Percentiles rank a stretch among this genome's conserved stretches.
These are phyloP conservation scores for Acrocephalus arundinaceus DNA, from an alignment of 2,113 vertebrate genomes.

Conservation along the genomic window DNA sequence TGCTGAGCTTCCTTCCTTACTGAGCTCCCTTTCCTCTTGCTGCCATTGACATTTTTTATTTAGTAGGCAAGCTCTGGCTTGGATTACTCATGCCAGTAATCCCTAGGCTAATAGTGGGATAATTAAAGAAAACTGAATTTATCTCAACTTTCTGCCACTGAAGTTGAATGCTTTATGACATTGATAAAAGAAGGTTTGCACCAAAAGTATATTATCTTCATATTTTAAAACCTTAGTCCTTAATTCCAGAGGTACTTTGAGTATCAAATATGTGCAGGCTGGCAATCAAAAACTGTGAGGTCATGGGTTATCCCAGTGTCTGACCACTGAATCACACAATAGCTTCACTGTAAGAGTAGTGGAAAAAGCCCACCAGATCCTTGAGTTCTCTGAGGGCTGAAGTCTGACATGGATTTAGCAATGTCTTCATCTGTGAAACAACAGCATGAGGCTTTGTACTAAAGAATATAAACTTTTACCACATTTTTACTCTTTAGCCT, in stretches of 20 bases:
- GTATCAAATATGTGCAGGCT: not conserved
- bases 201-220: not conserved
- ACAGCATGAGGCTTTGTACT: not conserved
- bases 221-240: not conserved
- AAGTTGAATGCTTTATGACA: not conserved
- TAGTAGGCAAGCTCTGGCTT: constrained; percentile 6
- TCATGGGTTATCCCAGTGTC: not conserved
- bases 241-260: not conserved
- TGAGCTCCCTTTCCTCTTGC: not conserved
- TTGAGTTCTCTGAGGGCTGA: not conserved
- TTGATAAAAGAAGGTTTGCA: not conserved
- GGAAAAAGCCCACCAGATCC: not conserved
- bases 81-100: constrained; percentile 9
- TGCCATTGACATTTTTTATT: not conserved
- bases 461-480: not conserved
- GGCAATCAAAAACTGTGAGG: not conserved
- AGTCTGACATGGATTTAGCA: not conserved
- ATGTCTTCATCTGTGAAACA: not conserved
- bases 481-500: not conserved
- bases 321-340: not conserved
- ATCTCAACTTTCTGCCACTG: not conserved
- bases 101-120: not conserved
- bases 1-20: not conserved
- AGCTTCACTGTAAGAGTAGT: not conserved
- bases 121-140: constrained; percentile 14